Base-by-base conservation (phyloP, 1,140 invertebrate species). In the Fopius arisanus region DNA sequence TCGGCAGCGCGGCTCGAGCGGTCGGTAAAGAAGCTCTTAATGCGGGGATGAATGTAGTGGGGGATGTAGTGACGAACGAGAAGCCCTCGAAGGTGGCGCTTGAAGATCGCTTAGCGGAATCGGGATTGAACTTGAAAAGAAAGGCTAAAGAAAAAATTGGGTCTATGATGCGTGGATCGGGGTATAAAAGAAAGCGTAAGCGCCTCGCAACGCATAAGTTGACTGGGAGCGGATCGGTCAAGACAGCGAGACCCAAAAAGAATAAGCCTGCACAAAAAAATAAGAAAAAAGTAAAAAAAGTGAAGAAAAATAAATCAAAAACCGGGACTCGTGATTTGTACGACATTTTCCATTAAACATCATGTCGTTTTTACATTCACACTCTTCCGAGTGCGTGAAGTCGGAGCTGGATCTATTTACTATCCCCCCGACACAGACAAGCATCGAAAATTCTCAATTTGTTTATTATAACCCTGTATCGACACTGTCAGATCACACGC, bases 351-450 rank as follows among this genome's bases (percentile, higher is more conserved):
- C 4, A 43, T 14, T 43, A 43, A n/a, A n/a, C n/a, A 70, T 69
- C 43, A 78, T 76, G 67, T 71, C 67, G 3, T 77, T 79, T 63
- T 26, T 80, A 48, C 71, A 80, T 23, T 67, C 62, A 9, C 78
- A 80, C 40, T 79, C 77, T 0, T 72, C 71, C 6, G 76, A 81
- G 73, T 81, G 78, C 51, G 41, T 77, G 5, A 79, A 79, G 71
- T 79, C 83, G 3, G 83, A 89, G 78, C 74, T 88, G 26, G 85
- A 89, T 78, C 75, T 89, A 16, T 90, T 88, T 79, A 71, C 80
- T 33, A 59, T 89, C 31, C 82, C 85, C 28, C 80, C 83, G 3
- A 87, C 84, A 88, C 85, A 5, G 82, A 88, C 85, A 4, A 83
- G 81, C 9, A 83, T 88, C 29, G 81, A 86, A 77, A 70, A 51